These are phyloP conservation scores for Melieria crassipennis DNA, from an alignment of 2,888 invertebrate genomes.

Conservation along the genomic window DNA sequence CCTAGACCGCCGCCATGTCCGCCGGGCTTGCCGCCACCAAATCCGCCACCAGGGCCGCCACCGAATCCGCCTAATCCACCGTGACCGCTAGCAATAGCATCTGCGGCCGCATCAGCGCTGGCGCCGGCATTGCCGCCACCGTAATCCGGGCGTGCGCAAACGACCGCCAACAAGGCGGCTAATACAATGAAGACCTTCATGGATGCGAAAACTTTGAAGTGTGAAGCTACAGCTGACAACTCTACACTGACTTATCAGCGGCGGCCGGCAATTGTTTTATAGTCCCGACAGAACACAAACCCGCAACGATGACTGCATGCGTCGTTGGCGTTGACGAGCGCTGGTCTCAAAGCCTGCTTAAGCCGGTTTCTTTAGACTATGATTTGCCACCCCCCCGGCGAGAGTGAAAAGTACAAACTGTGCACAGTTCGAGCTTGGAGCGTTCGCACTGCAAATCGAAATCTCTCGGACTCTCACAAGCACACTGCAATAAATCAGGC, in stretches of 20 bases:
- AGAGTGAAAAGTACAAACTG: no score
- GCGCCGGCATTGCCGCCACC: constrained; percentile 3
- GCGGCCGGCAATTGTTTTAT: constrained; percentile 19
- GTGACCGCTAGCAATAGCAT: constrained; percentile 7
- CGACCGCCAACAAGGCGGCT: constrained; percentile 25
- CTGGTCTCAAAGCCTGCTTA: no score
- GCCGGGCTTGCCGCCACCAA: constrained; percentile 11
- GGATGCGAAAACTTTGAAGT: not conserved
- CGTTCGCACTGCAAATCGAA: no score
- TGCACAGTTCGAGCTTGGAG: no score
- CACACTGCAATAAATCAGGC: no score
- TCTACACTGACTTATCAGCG: constrained; percentile 29
- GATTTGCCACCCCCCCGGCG: no score
- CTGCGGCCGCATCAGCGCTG: constrained; percentile 16
- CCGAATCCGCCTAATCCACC: constrained; percentile 30
- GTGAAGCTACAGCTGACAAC: not conserved
- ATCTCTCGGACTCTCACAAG: no score
- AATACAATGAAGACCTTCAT: constrained; percentile 36
- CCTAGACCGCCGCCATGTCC: constrained; percentile 23
- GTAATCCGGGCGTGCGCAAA: constrained; percentile 26
- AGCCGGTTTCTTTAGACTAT: no score
- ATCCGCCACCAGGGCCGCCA: constrained; percentile 24
- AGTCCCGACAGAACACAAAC: constrained; percentile 3
- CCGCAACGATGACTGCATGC: no score
- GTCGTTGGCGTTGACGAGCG: no score